phyloP scores from a whole-genome alignment of 2,888 invertebrate genomes.

The Acholoe squamosa region DNA sequence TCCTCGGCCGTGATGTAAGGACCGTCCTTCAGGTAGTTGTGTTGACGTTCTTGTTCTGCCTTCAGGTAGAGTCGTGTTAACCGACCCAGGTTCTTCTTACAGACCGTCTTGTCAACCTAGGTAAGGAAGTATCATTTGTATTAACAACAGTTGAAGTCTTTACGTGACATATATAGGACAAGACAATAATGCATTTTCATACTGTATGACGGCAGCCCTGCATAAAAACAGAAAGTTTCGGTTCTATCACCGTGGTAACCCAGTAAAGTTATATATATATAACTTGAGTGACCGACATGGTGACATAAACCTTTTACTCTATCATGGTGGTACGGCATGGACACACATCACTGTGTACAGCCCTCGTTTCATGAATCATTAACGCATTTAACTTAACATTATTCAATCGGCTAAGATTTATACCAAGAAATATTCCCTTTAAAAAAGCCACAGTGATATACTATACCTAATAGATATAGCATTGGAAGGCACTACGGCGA shows the following conservation, averaged over 20 bases:
- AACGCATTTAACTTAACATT: too few relatives aligned
- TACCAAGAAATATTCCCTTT: too few relatives aligned
- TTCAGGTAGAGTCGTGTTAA: conserved; percentile 97
- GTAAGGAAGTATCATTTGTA: neutral
- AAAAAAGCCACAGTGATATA: too few relatives aligned
- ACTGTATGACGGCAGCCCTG: too few relatives aligned
- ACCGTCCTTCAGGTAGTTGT: conserved; percentile 99
- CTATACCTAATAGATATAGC: too few relatives aligned
- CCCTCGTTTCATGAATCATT: conserved; percentile 41
- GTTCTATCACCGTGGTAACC: neutral
- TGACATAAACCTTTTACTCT: conserved; percentile 30
- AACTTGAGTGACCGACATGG: neutral
- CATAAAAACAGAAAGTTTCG: neutral
- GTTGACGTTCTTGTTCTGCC: conserved; percentile 98
- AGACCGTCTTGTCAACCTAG: conserved; percentile 97
- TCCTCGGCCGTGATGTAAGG: conserved; percentile 99
- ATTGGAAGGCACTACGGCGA: too few relatives aligned
- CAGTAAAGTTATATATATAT: neutral
- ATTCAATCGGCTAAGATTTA: too few relatives aligned
- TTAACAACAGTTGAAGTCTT: too few relatives aligned
- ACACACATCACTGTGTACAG: conserved; percentile 47
- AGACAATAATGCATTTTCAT: too few relatives aligned
- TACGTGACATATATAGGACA: too few relatives aligned
- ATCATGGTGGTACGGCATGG: conserved; percentile 28
- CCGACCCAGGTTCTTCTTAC: conserved; percentile 99